Base-by-base conservation (phyloP, 2,888 invertebrate species). In the Sussaba pulchella region DNA sequence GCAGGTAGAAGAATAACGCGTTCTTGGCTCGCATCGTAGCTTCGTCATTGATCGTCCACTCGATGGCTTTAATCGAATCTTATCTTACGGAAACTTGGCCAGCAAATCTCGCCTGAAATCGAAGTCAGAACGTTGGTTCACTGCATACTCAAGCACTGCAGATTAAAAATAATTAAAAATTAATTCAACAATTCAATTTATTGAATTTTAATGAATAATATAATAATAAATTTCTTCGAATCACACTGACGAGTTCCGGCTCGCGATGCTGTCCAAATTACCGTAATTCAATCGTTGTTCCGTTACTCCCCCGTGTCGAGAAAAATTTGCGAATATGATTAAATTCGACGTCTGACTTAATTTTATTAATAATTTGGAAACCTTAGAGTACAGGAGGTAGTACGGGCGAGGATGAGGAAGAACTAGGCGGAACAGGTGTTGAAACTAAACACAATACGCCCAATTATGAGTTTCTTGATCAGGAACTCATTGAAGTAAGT, bases 351-450 rank as follows among this genome's bases (percentile, higher is more conserved):
- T 75, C 69, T 82, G 67, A 81, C 78, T 57, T 77, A 69, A 77
- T 82, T 76, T 76, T 78, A 76, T 82, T 84, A 71, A 84, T 76
- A 50, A 81, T 84, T 81, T 73, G 81, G 84, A 86, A 85, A 85
- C 87, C 89, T 61, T 89, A 94, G 94, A 94, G 94, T 82, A 94
- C 94, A 76, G 94, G 94, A 78, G 93, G 94, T 89, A 94, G 94
- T 88, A 94, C 94, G 78, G 94, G 94, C 57, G 93, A 94, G 90
- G 93, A 93, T 85, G 94, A 93, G 85, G 93, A 92, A 85, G 92
- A 92, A 85, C 89, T 91, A 83, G 90, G 91, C 83, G 91, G 91
- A 61, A 87, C 91, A 84, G 92, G 92, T 74, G 89, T 92, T 78
- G 93, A 93, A 86, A 93, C 93, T 43, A 92, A 93, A 84, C 90